Base-by-base conservation (phyloP, 2,797 vertebrate species). In the Allobates femoralis region DNA sequence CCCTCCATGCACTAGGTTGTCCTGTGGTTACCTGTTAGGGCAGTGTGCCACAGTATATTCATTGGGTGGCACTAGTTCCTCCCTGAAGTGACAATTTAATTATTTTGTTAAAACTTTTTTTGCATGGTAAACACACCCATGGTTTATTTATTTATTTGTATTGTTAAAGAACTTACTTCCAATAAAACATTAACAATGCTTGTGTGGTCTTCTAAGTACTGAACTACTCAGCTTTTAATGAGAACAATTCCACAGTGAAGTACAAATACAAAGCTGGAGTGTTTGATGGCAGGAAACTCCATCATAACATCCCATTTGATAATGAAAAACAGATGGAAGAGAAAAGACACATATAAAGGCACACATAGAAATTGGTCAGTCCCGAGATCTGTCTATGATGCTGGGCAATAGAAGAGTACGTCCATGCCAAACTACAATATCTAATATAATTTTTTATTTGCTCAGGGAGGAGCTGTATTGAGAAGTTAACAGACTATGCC, bases 211-310 rank as follows among this genome's bases (percentile, higher is more conserved):
- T 60, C 55, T 41, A 60, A 28, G 56, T 62, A 18, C 56, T 79
- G 56, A 37, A 62, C 69, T 74, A 18, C 8, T 46, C 32, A 62
- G 69, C 56, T 74, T 62, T 62, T 79, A 79, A 79, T 79, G 77
- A 71, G 80, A 69, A 66, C 80, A 67, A 37, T 32, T 69, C 46
- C 30, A 16, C 23, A 53, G 28, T 53, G 64, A 46, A 69, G 69
- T 28, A 58, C 67, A 74, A 83, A 71, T 73, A 71, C 34, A 74
- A 56, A 15, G 81, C n/a, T 32, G 21, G 30, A 50, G 60, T 51
- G 55, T 71, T 82, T 83, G 67, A 83, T 83, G 51, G 66, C 66
- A 56, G 81, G 67, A 83, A 83, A 56, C 81, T 34, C 50, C 81
- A 37, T 83, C 50, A 73, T 56, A 83, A 37, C 81, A 73, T 81